Evolutionary conservation across 2,113 vertebrate genomes (phyloP).

Genomic region (Myanophis thanlyinensis): DNA sequence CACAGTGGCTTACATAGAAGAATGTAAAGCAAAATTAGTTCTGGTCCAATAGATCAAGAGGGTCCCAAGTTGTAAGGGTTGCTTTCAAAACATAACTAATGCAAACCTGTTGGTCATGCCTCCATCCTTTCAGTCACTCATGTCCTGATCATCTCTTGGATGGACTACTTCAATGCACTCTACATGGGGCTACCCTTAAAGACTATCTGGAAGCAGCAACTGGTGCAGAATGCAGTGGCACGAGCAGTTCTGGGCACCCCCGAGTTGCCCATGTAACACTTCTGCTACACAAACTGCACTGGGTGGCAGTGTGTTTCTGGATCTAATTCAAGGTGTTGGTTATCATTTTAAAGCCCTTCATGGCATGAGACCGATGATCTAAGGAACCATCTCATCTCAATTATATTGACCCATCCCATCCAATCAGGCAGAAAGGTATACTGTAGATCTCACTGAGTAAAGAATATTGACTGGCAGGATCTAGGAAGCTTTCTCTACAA

Average conservation of each 20-base stretch:
- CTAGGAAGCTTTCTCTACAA: no score
- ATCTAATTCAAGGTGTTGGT: background rate
- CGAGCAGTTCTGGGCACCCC: background rate
- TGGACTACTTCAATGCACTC: background rate
- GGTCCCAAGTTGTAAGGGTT: background rate
- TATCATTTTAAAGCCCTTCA: background rate
- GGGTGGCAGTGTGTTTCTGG: background rate
- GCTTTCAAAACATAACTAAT: background rate
- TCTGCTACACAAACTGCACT: background rate
- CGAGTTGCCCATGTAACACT: background rate
- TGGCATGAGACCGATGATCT: background rate
- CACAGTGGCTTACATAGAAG: background rate
- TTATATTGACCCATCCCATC: no score
- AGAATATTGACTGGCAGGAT: no score
- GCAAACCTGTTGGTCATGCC: background rate
- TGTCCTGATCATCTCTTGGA: background rate
- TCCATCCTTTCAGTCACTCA: background rate
- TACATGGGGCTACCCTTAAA: background rate
- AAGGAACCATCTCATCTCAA: background rate
- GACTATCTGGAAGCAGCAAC: background rate
- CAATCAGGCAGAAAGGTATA: background rate
- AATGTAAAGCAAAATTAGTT: background rate
- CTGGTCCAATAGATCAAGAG: background rate
- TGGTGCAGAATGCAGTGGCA: background rate
- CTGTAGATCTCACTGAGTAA: background rate